phyloP scores from a whole-genome alignment of 2,888 invertebrate species.

The Petrophora chlorosata region DNA sequence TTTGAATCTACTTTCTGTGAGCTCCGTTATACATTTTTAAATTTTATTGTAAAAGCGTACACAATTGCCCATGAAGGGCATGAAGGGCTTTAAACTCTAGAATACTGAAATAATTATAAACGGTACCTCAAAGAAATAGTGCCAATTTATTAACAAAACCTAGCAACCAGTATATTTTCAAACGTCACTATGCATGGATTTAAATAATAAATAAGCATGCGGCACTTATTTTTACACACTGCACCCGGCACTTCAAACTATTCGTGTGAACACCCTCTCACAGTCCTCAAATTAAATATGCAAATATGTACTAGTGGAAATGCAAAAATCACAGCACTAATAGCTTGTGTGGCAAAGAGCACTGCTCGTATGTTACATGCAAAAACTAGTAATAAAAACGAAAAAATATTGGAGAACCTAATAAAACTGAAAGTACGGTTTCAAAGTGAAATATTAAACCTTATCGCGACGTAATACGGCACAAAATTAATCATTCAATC shows the following conservation, averaged over 20 bases:
- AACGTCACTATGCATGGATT: background rate
- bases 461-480: slow-evolving; percentile 30
- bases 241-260: background rate
- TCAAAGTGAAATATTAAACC: slow-evolving; percentile 24
- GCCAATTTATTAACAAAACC: no score
- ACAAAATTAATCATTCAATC: slow-evolving; percentile 39
- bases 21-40: no score
- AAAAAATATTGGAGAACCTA: slow-evolving; percentile 3
- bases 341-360: slow-evolving; percentile 11
- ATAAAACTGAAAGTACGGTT: background rate
- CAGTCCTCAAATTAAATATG: slow-evolving; percentile 7
- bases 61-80: no score
- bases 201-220: background rate
- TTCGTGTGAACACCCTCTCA: slow-evolving; percentile 1
- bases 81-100: no score
- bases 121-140: no score
- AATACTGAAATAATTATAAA: no score
- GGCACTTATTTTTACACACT: background rate
- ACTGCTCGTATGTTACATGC: slow-evolving; percentile 1
- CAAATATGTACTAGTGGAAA: slow-evolving; percentile 1
- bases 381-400: background rate
- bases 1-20: no score
- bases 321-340: slow-evolving; percentile 12
- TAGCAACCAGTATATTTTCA: background rate
- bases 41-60: no score